Percentiles rank a stretch among this genome's conserved stretches.
Evolutionary conservation across 2,888 invertebrate species (phyloP).

Genomic region (Chloromyia formosa): DNA sequence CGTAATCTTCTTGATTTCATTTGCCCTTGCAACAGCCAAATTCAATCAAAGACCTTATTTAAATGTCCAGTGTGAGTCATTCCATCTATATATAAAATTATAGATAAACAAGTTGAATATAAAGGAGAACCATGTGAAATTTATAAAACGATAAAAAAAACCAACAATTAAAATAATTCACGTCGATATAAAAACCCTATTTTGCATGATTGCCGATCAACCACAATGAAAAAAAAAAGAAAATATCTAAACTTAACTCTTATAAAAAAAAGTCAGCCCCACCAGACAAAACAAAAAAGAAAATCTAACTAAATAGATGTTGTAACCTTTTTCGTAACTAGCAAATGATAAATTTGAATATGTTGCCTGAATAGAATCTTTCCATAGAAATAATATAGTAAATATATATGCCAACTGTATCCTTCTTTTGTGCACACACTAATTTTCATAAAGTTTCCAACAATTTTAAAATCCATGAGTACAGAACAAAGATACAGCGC

Average conservation of each 20-base stretch:
- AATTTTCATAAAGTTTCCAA: too few species aligned
- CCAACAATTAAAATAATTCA: neutral
- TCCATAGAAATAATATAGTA: neutral
- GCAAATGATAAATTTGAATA: conserved; percentile 39
- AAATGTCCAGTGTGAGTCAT: conserved; percentile 38
- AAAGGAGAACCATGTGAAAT: conserved; percentile 33
- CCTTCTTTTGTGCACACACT: neutral
- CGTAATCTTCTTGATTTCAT: neutral
- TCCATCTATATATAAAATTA: conserved; percentile 5
- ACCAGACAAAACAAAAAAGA: neutral
- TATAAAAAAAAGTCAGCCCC: neutral
- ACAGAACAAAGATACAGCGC: neutral
- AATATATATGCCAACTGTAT: conserved; percentile 18
- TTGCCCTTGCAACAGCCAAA: neutral
- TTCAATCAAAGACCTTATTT: conserved; percentile 9
- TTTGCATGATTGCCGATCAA: conserved; percentile 71
- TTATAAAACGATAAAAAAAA: neutral
- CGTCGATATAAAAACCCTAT: conserved; percentile 77
- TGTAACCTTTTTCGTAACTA: conserved; percentile 40
- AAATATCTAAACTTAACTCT: conserved; percentile 4
- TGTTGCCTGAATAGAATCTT: neutral
- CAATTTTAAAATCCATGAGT: too few species aligned
- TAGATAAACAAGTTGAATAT: neutral
- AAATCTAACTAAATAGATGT: conserved; percentile 42
- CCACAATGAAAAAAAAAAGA: conserved; percentile 44